Conservation (phyloP, 2,113 vertebrate species). For the Mionectes macconnelli region DNA sequence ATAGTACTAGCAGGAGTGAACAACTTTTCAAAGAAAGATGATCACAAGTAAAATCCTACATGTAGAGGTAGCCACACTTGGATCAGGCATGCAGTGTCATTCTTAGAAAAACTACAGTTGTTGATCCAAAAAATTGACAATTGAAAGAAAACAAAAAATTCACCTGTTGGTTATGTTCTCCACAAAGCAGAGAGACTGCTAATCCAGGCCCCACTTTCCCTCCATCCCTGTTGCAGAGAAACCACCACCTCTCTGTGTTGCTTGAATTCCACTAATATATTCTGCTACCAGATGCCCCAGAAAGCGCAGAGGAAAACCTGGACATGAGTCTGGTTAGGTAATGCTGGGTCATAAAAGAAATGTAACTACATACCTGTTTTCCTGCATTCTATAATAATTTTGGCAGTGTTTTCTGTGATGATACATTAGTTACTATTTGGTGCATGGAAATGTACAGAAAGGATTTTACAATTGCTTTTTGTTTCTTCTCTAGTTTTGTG, state of each 20-base stretch:
- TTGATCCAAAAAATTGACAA: background rate
- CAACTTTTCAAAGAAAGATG: background rate
- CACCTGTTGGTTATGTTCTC: background rate
- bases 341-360: background rate
- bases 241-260: background rate
- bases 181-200: rapidly evolving
- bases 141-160: background rate
- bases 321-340: background rate
- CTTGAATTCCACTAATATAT: rapidly evolving
- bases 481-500: background rate
- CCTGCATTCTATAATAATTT: background rate
- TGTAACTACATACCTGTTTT: background rate
- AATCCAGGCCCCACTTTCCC: background rate
- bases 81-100: background rate
- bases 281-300: background rate
- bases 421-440: background rate
- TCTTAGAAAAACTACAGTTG: background rate
- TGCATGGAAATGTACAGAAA: background rate
- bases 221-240: background rate
- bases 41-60: background rate
- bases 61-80: background rate
- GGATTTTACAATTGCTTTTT: background rate
- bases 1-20: background rate
- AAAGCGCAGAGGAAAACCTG: background rate
- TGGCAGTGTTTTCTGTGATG: background rate